Conservation (phyloP, 2,888 invertebrate genomes). For the Clostera curtula region DNA sequence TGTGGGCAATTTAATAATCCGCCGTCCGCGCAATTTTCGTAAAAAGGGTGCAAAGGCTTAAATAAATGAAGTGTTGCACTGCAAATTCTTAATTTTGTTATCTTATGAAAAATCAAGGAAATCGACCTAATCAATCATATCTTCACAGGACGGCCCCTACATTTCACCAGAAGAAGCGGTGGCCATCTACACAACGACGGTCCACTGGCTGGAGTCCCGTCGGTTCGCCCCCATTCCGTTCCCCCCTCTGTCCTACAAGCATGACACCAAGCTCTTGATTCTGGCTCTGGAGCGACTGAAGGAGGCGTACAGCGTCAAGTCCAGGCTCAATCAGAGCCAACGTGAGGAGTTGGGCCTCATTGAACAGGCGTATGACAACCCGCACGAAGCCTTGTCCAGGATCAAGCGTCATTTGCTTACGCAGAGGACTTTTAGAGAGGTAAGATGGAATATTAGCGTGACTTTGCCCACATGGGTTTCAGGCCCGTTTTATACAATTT, state of each 20-base stretch:
- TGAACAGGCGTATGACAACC: conserved; percentile 99
- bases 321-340: conserved; percentile 97
- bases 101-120: too few relatives aligned
- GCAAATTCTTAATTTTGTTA: too few relatives aligned
- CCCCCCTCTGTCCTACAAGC: conserved; percentile 99
- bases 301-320: conserved; percentile 98
- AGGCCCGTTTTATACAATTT: too few relatives aligned
- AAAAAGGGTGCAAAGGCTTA: too few relatives aligned
- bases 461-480: too few relatives aligned
- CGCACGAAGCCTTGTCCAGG: conserved; percentile 98
- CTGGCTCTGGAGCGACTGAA: conserved; percentile 96
- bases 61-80: too few relatives aligned
- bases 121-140: too few relatives aligned
- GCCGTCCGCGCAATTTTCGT: too few relatives aligned
- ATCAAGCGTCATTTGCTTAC: conserved; percentile 99
- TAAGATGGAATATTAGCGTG: too few relatives aligned
- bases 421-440: conserved; percentile 98
- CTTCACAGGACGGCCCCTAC: conserved; percentile 92
- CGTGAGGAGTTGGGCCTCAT: conserved; percentile 98
- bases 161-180: conserved; percentile 99
- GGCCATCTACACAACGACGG: conserved; percentile 99
- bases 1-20: too few relatives aligned
- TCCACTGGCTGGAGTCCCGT: conserved; percentile 99
- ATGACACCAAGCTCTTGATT: conserved; percentile 98
- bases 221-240: conserved; percentile 99